Conservation (phyloP, 2,888 invertebrate genomes). For the Odontocolon sp. region DNA sequence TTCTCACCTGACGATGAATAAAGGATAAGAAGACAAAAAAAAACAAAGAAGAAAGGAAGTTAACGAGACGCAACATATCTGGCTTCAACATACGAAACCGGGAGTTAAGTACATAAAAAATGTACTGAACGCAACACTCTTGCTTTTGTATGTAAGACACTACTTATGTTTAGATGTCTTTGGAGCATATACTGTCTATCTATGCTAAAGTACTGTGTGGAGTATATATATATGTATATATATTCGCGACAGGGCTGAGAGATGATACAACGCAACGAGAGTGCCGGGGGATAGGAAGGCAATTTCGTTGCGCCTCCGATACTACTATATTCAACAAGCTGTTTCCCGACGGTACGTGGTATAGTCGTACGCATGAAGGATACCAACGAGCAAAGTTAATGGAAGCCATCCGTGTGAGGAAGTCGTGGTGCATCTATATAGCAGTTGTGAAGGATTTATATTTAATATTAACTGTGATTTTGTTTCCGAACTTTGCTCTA, state of each 20-base stretch:
- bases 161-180: background rate
- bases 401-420: background rate
- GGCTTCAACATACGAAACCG: background rate
- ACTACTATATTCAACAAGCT: constrained; percentile 33
- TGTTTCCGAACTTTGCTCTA: background rate
- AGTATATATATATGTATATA: background rate
- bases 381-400: constrained; percentile 2
- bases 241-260: background rate
- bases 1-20: constrained; percentile 36
- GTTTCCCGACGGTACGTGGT: constrained; percentile 7
- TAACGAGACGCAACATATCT: constrained; percentile 1
- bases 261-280: constrained; percentile 24
- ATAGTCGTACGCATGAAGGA: constrained; percentile 5
- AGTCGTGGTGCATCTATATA: background rate
- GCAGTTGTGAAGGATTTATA: background rate
- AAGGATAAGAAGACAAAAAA: constrained; percentile 16
- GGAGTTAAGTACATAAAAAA: background rate
- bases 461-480: background rate
- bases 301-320: constrained; percentile 35
- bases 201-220: background rate
- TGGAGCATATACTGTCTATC: background rate
- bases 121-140: background rate
- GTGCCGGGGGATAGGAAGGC: constrained; percentile 21
- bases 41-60: constrained; percentile 1
- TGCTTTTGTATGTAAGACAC: background rate